Evolutionary conservation across 1,140 invertebrate species (phyloP).

Genomic region (Papilio glaucus): DNA sequence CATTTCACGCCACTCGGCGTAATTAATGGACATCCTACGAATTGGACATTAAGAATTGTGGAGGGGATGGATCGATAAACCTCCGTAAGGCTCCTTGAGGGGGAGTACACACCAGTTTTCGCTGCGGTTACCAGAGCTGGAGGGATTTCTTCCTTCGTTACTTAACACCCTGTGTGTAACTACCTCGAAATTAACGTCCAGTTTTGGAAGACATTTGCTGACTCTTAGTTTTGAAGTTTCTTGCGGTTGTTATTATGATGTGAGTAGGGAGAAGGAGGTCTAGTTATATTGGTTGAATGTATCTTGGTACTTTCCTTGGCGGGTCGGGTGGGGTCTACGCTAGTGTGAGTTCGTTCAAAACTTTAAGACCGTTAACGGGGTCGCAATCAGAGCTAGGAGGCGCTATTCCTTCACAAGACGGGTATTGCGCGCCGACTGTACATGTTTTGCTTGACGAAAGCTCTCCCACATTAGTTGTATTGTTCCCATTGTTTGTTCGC

Average conservation of each 20-base stretch:
- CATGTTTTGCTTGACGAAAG: slow-evolving; percentile 72
- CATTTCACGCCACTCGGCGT: slow-evolving; percentile 67
- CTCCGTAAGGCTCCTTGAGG: slow-evolving; percentile 71
- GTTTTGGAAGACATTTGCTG: slow-evolving; percentile 55
- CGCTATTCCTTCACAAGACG: slow-evolving; percentile 79
- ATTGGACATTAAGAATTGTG: slow-evolving; percentile 73
- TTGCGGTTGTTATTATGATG: slow-evolving; percentile 43
- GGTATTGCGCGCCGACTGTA: slow-evolving; percentile 67
- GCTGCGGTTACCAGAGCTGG: slow-evolving; percentile 55
- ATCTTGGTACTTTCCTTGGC: slow-evolving; percentile 73
- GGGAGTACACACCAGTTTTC: slow-evolving; percentile 64
- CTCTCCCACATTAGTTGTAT: slow-evolving; percentile 57
- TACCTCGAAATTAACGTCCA: slow-evolving; percentile 49
- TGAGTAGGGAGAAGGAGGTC: slow-evolving; percentile 50
- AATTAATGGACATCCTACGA: slow-evolving; percentile 78
- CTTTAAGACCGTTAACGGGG: slow-evolving; percentile 80
- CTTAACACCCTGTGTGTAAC: slow-evolving; percentile 52
- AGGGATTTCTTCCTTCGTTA: slow-evolving; percentile 77
- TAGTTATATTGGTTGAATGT: slow-evolving; percentile 57
- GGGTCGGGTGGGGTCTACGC: slow-evolving; percentile 57
- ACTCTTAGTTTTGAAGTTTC: slow-evolving; percentile 51
- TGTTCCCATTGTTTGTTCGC: slow-evolving; percentile 53
- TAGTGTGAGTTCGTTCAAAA: slow-evolving; percentile 71
- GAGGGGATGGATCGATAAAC: slow-evolving; percentile 71
- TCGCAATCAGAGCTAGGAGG: slow-evolving; percentile 76